phyloP scores from a whole-genome alignment of 2,888 invertebrate species.

The Hypsopygia costalis region DNA sequence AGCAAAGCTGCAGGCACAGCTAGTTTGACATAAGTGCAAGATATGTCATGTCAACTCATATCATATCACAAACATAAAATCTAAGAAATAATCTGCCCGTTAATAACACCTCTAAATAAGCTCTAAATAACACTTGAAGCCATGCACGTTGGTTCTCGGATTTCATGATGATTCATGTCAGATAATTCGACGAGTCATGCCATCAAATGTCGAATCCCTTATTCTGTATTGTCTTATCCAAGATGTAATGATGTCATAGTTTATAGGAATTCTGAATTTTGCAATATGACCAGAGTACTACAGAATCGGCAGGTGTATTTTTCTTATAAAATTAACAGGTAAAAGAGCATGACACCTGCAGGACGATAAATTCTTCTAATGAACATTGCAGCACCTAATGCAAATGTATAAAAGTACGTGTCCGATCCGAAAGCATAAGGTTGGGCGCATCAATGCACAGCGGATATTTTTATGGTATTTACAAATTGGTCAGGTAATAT shows the following conservation, averaged over 20 bases:
- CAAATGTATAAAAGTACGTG: too few species aligned
- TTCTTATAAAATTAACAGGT: too few species aligned
- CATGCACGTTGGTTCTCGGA: slow-evolving; percentile 48
- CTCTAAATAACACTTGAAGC: slow-evolving; percentile 34
- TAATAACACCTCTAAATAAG: slow-evolving; percentile 13
- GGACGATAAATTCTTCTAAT: too few species aligned
- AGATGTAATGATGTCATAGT: slow-evolving; percentile 61
- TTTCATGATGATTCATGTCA: slow-evolving; percentile 62
- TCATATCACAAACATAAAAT: not conserved
- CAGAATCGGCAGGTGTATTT: too few species aligned
- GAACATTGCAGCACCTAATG: too few species aligned
- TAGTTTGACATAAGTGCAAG: too few species aligned
- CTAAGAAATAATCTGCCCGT: not conserved
- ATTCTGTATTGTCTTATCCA: slow-evolving; percentile 65
- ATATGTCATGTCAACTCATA: too few species aligned
- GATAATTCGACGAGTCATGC: slow-evolving; percentile 55
- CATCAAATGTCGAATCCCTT: slow-evolving; percentile 63
- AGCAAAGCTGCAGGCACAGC: too few species aligned
- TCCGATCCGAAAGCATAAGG: slow-evolving; percentile 6
- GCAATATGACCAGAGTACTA: slow-evolving; percentile 58
- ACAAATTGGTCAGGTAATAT: slow-evolving; percentile 49
- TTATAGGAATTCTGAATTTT: slow-evolving; percentile 60
- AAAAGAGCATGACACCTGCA: too few species aligned
- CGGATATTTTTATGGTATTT: slow-evolving; percentile 38
- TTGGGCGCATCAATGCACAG: slow-evolving; percentile 15